phyloP scores from a whole-genome alignment of 2,797 vertebrate genomes.

The Schizopygopsis malacanthus region DNA sequence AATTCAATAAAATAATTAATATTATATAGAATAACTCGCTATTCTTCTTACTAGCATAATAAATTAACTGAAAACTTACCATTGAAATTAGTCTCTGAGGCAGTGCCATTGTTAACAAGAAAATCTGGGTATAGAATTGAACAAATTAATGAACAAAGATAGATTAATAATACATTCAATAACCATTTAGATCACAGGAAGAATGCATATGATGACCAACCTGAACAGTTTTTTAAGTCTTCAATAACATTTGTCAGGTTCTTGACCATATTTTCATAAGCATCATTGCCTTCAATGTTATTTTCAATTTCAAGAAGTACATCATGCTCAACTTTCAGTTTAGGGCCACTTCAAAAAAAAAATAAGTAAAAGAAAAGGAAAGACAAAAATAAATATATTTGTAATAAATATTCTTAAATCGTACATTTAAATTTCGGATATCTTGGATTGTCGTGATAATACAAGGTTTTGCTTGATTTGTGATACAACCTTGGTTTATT shows the following conservation, averaged over 20 bases:
- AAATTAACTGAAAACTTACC: slow-evolving; percentile 17
- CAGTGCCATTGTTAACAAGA: rapidly evolving
- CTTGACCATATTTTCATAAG: rapidly evolving
- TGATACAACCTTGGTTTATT: not conserved
- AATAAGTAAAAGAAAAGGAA: not conserved
- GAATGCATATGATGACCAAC: slow-evolving; percentile 18
- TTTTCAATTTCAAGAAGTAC: slow-evolving; percentile 47
- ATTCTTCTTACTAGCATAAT: not conserved
- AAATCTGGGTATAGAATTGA: not conserved
- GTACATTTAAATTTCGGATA: not conserved
- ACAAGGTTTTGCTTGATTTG: not conserved
- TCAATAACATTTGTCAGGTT: rapidly evolving
- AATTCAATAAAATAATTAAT: not conserved
- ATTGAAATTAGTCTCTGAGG: not conserved
- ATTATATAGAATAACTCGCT: not conserved
- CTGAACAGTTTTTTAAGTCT: rapidly evolving
- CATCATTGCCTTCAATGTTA: rapidly evolving
- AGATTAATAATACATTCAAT: not conserved
- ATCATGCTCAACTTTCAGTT: slow-evolving; percentile 48
- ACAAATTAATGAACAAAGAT: not conserved
- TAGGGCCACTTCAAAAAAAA: not conserved
- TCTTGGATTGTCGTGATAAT: not conserved
- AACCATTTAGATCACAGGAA: not conserved
- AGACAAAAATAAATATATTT: not conserved
- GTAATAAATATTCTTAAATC: too few species aligned